phyloP scores from a whole-genome alignment of 2,797 vertebrate species.

The Eurystomus glaucurus region DNA sequence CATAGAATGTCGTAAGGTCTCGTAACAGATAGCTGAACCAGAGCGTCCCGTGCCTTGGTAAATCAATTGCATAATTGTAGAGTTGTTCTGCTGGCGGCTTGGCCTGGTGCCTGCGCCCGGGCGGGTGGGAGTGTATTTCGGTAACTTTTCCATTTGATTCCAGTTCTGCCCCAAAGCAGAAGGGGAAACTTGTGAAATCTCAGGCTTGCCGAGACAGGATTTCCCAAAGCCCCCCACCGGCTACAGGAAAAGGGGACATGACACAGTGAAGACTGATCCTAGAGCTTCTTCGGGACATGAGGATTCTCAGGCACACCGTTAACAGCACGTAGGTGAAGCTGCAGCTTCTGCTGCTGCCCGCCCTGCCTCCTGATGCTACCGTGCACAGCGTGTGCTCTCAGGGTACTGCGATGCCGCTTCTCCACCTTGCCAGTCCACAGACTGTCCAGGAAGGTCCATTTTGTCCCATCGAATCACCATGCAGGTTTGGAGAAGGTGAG shows the following conservation, averaged over 20 bases:
- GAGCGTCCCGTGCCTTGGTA: not conserved
- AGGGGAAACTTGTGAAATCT: not conserved
- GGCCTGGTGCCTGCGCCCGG: rapidly evolving
- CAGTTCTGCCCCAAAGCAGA: not conserved
- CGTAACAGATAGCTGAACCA: rapidly evolving
- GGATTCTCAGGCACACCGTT: rapidly evolving
- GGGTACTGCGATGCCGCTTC: not conserved
- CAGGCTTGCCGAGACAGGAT: not conserved
- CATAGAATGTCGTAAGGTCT: not conserved
- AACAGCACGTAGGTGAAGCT: not conserved
- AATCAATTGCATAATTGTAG: not conserved
- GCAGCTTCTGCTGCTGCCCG: not conserved
- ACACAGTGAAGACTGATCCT: not conserved
- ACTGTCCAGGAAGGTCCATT: not conserved
- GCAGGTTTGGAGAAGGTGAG: not conserved
- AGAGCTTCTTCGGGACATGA: not conserved
- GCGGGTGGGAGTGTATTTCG: not conserved
- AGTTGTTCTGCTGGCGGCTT: not conserved
- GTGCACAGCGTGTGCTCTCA: not conserved
- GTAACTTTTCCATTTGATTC: not conserved
- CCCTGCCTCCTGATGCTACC: rapidly evolving
- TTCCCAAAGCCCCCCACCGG: not conserved
- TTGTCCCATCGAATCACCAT: not conserved
- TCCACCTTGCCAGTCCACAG: not conserved
- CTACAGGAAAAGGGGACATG: rapidly evolving